Percentiles rank a stretch among this genome's conserved stretches.
Evolutionary conservation across 2,797 vertebrate genomes (phyloP).

Genomic region (Hoplostethus atlanticus): DNA sequence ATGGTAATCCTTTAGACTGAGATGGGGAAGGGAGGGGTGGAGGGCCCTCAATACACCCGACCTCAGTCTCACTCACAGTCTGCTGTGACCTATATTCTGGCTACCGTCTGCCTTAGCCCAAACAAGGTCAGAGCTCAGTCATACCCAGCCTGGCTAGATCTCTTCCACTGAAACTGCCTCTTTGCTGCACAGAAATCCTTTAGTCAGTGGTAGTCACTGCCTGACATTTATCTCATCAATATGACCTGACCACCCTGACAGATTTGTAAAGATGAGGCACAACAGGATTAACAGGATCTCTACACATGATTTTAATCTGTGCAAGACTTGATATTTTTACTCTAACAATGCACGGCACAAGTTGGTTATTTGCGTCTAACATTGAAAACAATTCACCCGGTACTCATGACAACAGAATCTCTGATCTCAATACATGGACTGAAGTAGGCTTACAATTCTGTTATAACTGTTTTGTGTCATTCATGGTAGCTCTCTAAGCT

Average conservation of each 20-base stretch:
- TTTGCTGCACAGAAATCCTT: conserved; percentile 14
- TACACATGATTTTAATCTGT: too few relatives aligned
- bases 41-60: conserved; percentile 38
- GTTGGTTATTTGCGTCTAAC: conserved; percentile 5
- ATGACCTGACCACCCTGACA: conserved; percentile 8
- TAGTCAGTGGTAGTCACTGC: conserved; percentile 28
- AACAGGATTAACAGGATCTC: background rate
- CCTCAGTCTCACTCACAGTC: conserved; percentile 31
- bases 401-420: background rate
- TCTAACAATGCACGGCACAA: background rate
- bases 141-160: background rate
- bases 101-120: conserved; percentile 42
- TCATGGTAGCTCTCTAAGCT: background rate
- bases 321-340: conserved; percentile 8
- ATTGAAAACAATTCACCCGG: background rate
- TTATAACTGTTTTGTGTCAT: background rate
- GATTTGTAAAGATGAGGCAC: conserved; percentile 25
- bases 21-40: conserved; percentile 14
- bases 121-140: conserved; percentile 7
- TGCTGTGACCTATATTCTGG: conserved; percentile 73
- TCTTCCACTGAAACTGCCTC: conserved; percentile 23
- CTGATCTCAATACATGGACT: background rate
- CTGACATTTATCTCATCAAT: background rate
- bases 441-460: background rate
- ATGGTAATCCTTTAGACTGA: conserved; percentile 46